Evolutionary conservation across 2,113 vertebrate species (phyloP), one percentile per base, ranked within the genome.

Genomic region (Hypanus sabinus): DNA sequence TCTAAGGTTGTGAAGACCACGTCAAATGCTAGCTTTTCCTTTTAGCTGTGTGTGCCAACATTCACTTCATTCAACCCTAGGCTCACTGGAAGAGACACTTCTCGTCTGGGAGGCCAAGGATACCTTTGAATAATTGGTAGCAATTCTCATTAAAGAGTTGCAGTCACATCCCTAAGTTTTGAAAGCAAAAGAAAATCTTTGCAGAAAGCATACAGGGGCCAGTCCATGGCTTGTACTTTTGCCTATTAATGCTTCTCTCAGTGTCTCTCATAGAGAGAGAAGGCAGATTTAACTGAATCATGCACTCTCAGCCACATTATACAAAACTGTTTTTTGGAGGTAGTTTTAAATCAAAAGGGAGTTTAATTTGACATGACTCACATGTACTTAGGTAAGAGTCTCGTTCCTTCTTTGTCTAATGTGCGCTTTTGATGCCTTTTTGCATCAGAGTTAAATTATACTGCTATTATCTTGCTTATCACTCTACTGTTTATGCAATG

Each of bases 361-460:
- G 57, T 90, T 90, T 90, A 90, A 90, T 90, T 65, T 90, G 85
- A 90, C 85, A 68, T 90, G 85, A 90, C 85, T 90, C 85, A 90
- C 62, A 90, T 30, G 33, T 62, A n/a, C 57, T 87, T 90, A 90
- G 62, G 85, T 68, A n/a, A 62, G 62, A 90, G 85, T 90, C n/a
- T 68, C 85, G 20, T 65, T 90, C 85, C 85, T 90, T 65, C 62
- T 90, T 65, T 68, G 30, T 33, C 85, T 90, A 68, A 90, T 90
- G 85, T 68, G 60, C 22, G 57, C 85, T 88, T 88, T 88, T 62
- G 85, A n/a, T 88, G 57, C 60, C 30, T 90, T 65, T 79, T 90
- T 90, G 60, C 85, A 90, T 90, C 85, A 90, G 30, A 18, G 85
- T 33, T 90, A 90, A 90, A 90, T 90, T 90, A 90, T 16, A 90